Evolutionary conservation across 35 echinoderm and acorn worm genomes (phyloP), one percentile per base, ranked within the genome.

Genomic region (Ophioderma brevispina): DNA sequence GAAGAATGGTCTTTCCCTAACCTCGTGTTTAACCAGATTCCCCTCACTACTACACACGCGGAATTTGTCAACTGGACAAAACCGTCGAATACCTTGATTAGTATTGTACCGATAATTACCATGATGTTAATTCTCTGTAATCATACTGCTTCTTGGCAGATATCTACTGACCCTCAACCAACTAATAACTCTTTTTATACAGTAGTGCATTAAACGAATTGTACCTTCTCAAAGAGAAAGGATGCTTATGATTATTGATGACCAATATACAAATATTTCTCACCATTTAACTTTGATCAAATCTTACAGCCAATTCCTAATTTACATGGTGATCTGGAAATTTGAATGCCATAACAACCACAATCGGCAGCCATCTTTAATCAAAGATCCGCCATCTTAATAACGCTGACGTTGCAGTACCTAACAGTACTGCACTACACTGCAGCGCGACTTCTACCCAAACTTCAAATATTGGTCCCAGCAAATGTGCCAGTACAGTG

Each of bases 391-490:
- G 59, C 59, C 59, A 70, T 70, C 59, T 70, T 70, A 25, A 6
- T 70, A 15, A 70, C 59, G 28, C 59, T 70, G 59, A 25, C 41
- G 41, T 46, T 46, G 17, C 41, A 46, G 41, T 46, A 17, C 41
- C 41, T 46, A 46, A 46, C 41, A 8, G 59, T 25, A 70, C 5
- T 70, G 28, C 28, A 70, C 59, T 13, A 18, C 6, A 70, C 59
- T 6, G n/a, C 28, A 70, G 2, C 59, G 3, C 59, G 23, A 4
- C 23, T 25, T 30, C 2, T 70, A 25, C 59, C 23, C 23, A 52
- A 6, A 13, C 59, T 70, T 70, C 59, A 70, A 70, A 15, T 64
- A 70, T 70, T 85, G 83, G 83, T 85, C 83, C 83, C 83, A 64
- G 50, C 83, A 35, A 37, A 23, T 35, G 28, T 30, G 83, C 83